Percentiles rank a stretch among this genome's conserved stretches.
phyloP scores from a whole-genome alignment of 2,797 vertebrate species.

The Enteromius argenteus region DNA sequence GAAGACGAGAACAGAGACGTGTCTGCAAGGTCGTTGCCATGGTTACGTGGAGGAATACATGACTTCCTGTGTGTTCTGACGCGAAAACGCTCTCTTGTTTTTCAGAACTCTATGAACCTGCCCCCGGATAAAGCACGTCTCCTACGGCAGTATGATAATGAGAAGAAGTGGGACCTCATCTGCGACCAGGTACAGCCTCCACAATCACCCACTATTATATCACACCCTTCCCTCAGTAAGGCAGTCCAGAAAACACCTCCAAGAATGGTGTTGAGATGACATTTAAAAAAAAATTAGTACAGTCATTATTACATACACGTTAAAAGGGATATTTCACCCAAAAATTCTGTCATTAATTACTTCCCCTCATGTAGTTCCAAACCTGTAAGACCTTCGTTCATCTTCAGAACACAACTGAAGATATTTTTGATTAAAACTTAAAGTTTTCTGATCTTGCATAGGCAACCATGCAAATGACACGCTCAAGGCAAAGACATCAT shows the following conservation, averaged over 20 bases:
- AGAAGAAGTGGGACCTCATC: constrained; percentile 95
- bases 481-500: neutral
- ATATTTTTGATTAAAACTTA: neutral
- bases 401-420: neutral
- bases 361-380: neutral
- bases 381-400: neutral
- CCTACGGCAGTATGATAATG: constrained; percentile 94
- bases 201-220: neutral
- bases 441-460: neutral
- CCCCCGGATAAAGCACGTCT: constrained; percentile 91
- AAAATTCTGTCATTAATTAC: neutral
- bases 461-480: neutral
- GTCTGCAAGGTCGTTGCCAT: constrained; percentile 36
- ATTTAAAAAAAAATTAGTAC: neutral
- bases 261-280: neutral
- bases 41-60: constrained; percentile 2
- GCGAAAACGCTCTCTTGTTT: constrained; percentile 48
- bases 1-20: constrained; percentile 40
- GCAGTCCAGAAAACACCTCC: neutral
- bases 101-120: constrained; percentile 95
- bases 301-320: neutral
- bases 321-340: neutral
- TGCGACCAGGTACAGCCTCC: constrained; percentile 84
- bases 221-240: neutral
- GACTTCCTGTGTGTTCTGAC: constrained; percentile 40